Conservation (phyloP, 1,140 invertebrate species). For the Mylabris phalerata region DNA sequence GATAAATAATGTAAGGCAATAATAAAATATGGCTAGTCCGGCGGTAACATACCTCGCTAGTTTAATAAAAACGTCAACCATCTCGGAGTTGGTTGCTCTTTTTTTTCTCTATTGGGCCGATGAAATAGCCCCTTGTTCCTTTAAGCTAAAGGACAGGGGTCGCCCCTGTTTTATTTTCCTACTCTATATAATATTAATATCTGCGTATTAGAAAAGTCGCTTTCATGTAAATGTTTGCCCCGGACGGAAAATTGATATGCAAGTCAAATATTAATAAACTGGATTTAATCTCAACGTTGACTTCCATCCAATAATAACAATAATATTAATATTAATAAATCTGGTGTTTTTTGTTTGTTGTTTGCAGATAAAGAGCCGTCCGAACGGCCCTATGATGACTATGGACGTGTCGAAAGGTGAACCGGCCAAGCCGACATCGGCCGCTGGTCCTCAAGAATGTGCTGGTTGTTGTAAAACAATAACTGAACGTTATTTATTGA, state of each 20-base stretch:
- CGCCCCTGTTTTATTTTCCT: constrained; percentile 20
- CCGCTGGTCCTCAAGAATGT: constrained; percentile 56
- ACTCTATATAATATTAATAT: constrained; percentile 30
- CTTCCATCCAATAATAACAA: too few relatives aligned
- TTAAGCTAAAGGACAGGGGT: constrained; percentile 14
- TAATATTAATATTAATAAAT: too few relatives aligned
- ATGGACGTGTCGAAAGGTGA: constrained; percentile 65
- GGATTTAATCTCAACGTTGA: constrained; percentile 10
- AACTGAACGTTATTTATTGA: constrained; percentile 74
- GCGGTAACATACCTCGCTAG: constrained; percentile 30
- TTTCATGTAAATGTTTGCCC: constrained; percentile 27
- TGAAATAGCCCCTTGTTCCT: too few relatives aligned
- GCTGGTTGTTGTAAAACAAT: constrained; percentile 82
- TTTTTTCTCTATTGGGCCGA: too few relatives aligned
- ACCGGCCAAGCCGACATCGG: constrained; percentile 39
- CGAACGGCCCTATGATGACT: constrained; percentile 54
- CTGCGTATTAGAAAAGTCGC: constrained; percentile 20
- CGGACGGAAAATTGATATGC: constrained; percentile 22
- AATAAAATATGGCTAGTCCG: constrained; percentile 36
- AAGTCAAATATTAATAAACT: constrained; percentile 17
- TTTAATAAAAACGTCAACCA: constrained; percentile 39
- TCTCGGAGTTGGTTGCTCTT: constrained; percentile 23
- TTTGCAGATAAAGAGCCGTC: constrained; percentile 38
- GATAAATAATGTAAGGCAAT: constrained; percentile 39
- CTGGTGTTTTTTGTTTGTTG: constrained; percentile 9